Base-by-base conservation (phyloP, 1,140 invertebrate genomes). In the Bathynomus jamesi region DNA sequence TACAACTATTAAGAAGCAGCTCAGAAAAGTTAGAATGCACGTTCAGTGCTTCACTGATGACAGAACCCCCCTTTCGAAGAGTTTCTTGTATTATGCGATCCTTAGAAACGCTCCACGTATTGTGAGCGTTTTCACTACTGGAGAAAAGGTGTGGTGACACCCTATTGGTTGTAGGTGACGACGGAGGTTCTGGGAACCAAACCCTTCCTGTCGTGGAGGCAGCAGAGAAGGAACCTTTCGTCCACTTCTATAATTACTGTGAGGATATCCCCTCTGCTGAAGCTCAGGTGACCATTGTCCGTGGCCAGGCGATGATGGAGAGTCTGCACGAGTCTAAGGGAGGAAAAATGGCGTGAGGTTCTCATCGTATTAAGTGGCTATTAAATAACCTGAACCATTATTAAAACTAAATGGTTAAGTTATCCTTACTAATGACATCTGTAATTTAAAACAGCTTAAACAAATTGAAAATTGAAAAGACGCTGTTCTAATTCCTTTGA, bases 241-340 rank as follows among this genome's bases (percentile, higher is more conserved):
- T 91, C 90, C 13, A 91, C 89, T 76, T 91, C 89, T 28, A 91
- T 82, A 46, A 91, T 88, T 3, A 92, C 86, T 75, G 87, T 87
- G 27, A 92, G 82, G 63, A 86, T 86, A 77, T 91, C 89, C 0
- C 90, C 90, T 79, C 91, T 89, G 77, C 88, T 89, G 82, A 90
- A 91, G 21, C 89, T 88, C n/a, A 91, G 82, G 78, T 91, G 90
- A 32, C 90, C 90, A 46, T 88, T 89, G 78, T 90, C 88, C 1
- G 89, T 89, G 13, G 89, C 87, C 67, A 89, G 80, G 76, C 89
- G 84, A 78, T 91, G 89, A 79, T 88, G 88, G 13, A 91, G 79
- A 3, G 90, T 90, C 79, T 87, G 85, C 30, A 91, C 90, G 78
- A 88, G 85, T 81, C 90, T 91, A 83, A 28, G n/a, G 64, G 21